Conservation (phyloP, 2,888 invertebrate genomes). For the Cheilosia soror region DNA sequence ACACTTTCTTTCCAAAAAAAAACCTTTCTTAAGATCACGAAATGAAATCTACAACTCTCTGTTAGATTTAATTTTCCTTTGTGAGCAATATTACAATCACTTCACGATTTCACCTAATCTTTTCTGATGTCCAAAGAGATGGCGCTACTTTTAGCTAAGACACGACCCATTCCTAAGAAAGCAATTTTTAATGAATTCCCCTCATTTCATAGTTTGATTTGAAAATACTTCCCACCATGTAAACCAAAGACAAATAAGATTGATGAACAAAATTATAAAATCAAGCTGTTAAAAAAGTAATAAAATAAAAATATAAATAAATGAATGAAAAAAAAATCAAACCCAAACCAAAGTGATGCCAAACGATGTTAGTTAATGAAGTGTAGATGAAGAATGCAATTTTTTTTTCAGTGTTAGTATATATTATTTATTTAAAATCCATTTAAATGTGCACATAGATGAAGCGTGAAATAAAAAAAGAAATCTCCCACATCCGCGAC, state of each 20-base stretch:
- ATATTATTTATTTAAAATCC: slow-evolving; percentile 18
- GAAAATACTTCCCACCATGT: neutral
- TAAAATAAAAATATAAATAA: neutral
- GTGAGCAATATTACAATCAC: no score
- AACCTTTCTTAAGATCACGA: no score
- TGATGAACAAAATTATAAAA: neutral
- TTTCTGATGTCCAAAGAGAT: no score
- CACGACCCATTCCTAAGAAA: no score
- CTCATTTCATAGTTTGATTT: neutral
- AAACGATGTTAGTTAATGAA: slow-evolving; percentile 12
- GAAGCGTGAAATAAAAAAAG: slow-evolving; percentile 7
- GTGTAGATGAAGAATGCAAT: neutral
- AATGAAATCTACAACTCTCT: no score
- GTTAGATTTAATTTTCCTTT: no score
- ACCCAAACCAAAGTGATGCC: slow-evolving; percentile 21
- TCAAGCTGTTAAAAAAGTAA: neutral
- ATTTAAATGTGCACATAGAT: slow-evolving; percentile 20
- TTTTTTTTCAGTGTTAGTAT: slow-evolving; percentile 9
- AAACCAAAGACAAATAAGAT: neutral
- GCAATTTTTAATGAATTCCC: no score
- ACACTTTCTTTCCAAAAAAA: no score
- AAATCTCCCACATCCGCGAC: slow-evolving; percentile 22
- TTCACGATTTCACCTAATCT: no score
- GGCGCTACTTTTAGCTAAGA: no score
- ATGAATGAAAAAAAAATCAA: slow-evolving; percentile 22